These are phyloP conservation scores for Pristionchus japonicus DNA, from an alignment of 2,888 invertebrate genomes.

Conservation along the genomic window DNA sequence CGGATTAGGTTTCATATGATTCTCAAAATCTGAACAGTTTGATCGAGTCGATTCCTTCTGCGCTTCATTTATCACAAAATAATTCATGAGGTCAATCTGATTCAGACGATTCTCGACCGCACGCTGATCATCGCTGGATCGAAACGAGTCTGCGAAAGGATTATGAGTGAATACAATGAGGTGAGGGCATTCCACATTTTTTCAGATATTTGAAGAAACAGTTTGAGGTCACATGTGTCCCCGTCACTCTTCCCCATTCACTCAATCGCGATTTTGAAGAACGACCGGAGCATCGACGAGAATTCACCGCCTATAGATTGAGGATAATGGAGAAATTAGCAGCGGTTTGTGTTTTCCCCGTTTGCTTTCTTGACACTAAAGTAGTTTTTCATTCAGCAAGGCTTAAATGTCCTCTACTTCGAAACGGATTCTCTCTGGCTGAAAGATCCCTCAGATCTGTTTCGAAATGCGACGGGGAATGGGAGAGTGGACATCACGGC, in stretches of 20 bases:
- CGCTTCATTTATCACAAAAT: neutral
- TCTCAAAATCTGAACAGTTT: neutral
- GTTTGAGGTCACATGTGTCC: constrained; percentile 51
- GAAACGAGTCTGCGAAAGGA: neutral
- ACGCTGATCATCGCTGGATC: constrained; percentile 60
- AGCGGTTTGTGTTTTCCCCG: constrained; percentile 45
- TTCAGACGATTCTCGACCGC: constrained; percentile 57
- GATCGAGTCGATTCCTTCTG: neutral
- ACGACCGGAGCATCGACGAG: neutral
- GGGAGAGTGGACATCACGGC: constrained; percentile 69
- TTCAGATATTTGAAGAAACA: neutral
- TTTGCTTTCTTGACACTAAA: neutral
- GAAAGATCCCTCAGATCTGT: constrained; percentile 60
- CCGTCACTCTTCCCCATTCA: constrained; percentile 32
- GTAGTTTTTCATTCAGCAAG: neutral
- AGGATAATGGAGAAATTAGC: constrained; percentile 61
- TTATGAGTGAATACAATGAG: constrained; percentile 16
- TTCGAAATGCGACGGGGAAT: constrained; percentile 52
- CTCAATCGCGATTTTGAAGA: constrained; percentile 56
- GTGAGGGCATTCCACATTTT: neutral
- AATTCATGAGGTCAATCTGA: neutral
- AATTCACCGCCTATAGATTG: constrained; percentile 57
- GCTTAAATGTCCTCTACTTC: constrained; percentile 59
- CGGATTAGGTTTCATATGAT: neutral
- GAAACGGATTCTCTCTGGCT: constrained; percentile 73